Evolutionary conservation across 92 coral and sea anemone genomes (phyloP).

Genomic region (Porites rus): DNA sequence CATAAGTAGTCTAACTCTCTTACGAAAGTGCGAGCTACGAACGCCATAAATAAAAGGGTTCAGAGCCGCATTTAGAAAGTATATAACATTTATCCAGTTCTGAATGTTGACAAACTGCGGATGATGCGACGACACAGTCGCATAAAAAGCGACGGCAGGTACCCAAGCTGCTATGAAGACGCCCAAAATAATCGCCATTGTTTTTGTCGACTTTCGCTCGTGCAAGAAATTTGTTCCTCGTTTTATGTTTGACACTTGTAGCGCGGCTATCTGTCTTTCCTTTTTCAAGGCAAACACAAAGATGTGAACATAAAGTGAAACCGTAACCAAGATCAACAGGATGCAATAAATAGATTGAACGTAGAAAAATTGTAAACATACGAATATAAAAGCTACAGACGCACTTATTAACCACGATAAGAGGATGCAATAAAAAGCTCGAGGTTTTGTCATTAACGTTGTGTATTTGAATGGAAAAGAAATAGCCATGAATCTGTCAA

Average conservation of each 20-base stretch:
- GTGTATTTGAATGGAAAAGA: slow-evolving; percentile 32
- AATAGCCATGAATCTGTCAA: slow-evolving; percentile 39
- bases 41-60: slow-evolving; percentile 39
- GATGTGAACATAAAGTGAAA: slow-evolving; percentile 19
- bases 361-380: slow-evolving; percentile 13
- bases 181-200: slow-evolving; percentile 34
- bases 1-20: not conserved
- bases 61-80: slow-evolving; percentile 35
- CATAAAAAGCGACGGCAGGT: slow-evolving; percentile 30
- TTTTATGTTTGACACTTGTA: slow-evolving; percentile 16
- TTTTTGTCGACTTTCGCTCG: slow-evolving; percentile 41
- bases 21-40: slow-evolving; percentile 42
- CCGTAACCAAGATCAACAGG: slow-evolving; percentile 23
- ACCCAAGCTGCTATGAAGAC: slow-evolving; percentile 35
- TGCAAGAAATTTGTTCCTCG: slow-evolving; percentile 18
- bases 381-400: slow-evolving; percentile 3
- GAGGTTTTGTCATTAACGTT: slow-evolving; percentile 15
- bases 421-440: not conserved
- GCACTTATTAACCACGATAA: slow-evolving; percentile 15
- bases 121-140: not conserved
- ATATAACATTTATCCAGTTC: slow-evolving; percentile 21
- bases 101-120: slow-evolving; percentile 9
- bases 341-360: slow-evolving; percentile 27
- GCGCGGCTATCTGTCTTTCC: slow-evolving; percentile 35
- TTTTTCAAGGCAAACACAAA: slow-evolving; percentile 38